phyloP scores from a whole-genome alignment of 2,888 invertebrate genomes.

The Sabatieria punctata region DNA sequence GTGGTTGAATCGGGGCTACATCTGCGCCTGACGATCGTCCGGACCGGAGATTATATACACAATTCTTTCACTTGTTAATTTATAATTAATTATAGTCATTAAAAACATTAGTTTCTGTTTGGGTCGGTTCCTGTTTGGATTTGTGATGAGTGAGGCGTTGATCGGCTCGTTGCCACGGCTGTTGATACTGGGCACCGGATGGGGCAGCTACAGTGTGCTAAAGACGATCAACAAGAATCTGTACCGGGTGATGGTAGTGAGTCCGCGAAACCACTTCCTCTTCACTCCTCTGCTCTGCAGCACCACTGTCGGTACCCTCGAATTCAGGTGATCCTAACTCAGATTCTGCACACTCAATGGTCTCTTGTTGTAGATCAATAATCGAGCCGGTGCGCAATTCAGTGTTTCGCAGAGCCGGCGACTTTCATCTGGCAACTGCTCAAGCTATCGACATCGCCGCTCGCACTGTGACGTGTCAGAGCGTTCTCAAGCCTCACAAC shows the following conservation, averaged over 20 bases:
- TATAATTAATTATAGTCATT: too few species aligned
- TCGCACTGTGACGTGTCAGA: conserved; percentile 4
- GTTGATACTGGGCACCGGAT: conserved; percentile 35
- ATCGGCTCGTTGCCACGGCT: conserved; percentile 15
- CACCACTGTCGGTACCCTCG: conserved; percentile 36
- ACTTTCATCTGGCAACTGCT: conserved; percentile 33
- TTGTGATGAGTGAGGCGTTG: too few species aligned
- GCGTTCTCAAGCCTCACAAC: conserved; percentile 16
- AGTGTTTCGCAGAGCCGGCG: conserved; percentile 30
- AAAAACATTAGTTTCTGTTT: too few species aligned
- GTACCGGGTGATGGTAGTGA: conserved; percentile 33
- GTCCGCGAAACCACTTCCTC: conserved; percentile 36
- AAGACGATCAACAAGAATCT: conserved; percentile 29
- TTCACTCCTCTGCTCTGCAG: conserved; percentile 36
- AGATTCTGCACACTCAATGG: neutral
- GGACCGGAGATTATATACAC: too few species aligned
- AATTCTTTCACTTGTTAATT: too few species aligned
- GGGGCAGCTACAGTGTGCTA: conserved; percentile 35
- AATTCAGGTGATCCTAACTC: conserved; percentile 7
- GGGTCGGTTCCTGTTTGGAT: too few species aligned
- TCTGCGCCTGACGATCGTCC: too few species aligned
- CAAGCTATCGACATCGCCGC: conserved; percentile 22
- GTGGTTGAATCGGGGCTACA: too few species aligned
- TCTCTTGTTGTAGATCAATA: conserved; percentile 28
- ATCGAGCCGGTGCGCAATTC: conserved; percentile 35